Conservation (phyloP, 2,113 vertebrate genomes). For the Gracilinanus agilis region DNA sequence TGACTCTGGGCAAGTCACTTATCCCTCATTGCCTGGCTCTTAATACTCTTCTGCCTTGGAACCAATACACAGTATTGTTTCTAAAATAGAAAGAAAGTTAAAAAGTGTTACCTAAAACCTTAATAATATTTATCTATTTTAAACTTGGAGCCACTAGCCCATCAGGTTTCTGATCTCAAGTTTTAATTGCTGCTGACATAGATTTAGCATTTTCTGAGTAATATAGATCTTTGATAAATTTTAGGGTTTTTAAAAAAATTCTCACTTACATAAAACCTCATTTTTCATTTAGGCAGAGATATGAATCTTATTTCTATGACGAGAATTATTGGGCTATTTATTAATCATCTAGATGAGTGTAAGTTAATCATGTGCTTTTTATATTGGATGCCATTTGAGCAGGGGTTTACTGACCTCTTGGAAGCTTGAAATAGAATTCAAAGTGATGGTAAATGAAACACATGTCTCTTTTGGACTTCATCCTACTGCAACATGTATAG, state of each 20-base stretch:
- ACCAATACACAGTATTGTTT: too few relatives aligned
- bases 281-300: constrained; percentile 26
- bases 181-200: constrained; percentile 35
- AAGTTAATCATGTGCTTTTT: not conserved
- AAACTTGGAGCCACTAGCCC: not conserved
- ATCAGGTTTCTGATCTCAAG: not conserved
- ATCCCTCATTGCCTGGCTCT: too few relatives aligned
- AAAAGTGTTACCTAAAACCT: not conserved
- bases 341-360: not conserved
- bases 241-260: not conserved
- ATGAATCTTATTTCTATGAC: constrained; percentile 16
- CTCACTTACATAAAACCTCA: not conserved
- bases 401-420: constrained; percentile 12
- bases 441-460: constrained; percentile 37
- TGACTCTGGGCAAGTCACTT: too few relatives aligned
- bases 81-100: too few relatives aligned
- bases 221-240: constrained; percentile 37
- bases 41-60: too few relatives aligned
- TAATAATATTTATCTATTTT: constrained; percentile 28
- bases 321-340: constrained; percentile 30
- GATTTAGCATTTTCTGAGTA: not conserved
- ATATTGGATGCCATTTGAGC: constrained; percentile 11
- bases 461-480: not conserved
- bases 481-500: not conserved
- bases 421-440: constrained; percentile 38